Evolutionary conservation across 2,797 vertebrate species (phyloP).

Genomic region (Buceros bicornis): DNA sequence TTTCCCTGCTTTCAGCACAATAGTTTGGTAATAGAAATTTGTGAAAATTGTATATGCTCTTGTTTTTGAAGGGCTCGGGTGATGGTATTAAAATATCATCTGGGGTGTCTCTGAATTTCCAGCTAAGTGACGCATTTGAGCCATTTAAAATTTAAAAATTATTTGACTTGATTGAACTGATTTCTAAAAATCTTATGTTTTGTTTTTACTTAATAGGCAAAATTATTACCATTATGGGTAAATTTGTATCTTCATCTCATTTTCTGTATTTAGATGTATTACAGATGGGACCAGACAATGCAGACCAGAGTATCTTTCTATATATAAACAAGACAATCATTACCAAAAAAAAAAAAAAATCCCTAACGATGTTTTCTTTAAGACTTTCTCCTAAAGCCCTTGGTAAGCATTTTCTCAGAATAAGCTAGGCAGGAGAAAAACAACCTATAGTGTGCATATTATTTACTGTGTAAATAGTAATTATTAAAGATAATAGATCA

Average conservation of each 20-base stretch:
- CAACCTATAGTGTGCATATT: background rate
- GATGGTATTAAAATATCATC: background rate
- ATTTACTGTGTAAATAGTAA: slow-evolving; percentile 38
- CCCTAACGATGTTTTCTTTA: background rate
- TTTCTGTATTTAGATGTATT: background rate
- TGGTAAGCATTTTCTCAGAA: background rate
- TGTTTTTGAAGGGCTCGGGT: background rate
- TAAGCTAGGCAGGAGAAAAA: background rate
- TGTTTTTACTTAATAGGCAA: background rate
- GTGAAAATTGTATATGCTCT: background rate
- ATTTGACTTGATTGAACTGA: background rate
- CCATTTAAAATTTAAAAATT: background rate
- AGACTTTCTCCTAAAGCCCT: background rate
- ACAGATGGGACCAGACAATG: background rate
- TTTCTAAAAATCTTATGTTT: background rate
- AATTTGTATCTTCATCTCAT: background rate
- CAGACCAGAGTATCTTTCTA: background rate
- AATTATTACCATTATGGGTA: background rate
- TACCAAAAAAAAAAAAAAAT: background rate
- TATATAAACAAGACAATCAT: background rate
- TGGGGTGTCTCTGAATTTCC: background rate
- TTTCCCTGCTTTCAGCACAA: background rate
- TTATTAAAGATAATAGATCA: slow-evolving; percentile 1
- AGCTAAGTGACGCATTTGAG: background rate
- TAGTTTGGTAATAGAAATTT: background rate